phyloP scores from a whole-genome alignment of 2,113 vertebrate genomes.

The Climacteris rufus region DNA sequence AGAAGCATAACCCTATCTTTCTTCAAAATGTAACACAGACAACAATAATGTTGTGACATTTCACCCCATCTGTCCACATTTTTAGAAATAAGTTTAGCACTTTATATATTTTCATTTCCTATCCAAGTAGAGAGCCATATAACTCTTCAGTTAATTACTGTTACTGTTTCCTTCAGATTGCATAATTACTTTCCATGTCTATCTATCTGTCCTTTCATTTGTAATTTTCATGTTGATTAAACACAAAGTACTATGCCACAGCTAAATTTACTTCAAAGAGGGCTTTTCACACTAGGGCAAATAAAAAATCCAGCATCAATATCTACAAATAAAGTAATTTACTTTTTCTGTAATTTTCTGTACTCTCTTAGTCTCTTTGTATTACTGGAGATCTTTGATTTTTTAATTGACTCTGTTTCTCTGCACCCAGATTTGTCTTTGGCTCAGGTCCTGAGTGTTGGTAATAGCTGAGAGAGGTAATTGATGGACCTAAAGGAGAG shows the following conservation, averaged over 20 bases:
- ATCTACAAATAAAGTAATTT: neutral
- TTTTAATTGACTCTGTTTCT: neutral
- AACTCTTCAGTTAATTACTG: constrained; percentile 8
- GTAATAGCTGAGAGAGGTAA: neutral
- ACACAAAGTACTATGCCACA: neutral
- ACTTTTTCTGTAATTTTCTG: neutral
- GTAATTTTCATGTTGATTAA: neutral
- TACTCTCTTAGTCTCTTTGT: neutral
- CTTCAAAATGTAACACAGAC: neutral
- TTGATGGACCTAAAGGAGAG: neutral
- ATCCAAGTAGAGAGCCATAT: neutral
- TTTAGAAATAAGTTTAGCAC: neutral
- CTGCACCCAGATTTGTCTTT: neutral
- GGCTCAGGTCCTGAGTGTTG: neutral
- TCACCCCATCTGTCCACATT: neutral
- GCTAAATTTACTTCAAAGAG: constrained; percentile 18
- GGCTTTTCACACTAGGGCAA: neutral
- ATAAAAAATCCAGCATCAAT: neutral
- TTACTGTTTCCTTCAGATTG: neutral
- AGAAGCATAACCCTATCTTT: neutral
- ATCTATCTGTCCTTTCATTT: neutral
- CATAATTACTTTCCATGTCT: neutral
- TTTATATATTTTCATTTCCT: neutral
- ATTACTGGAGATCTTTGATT: neutral
- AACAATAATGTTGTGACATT: neutral